Percentiles rank a stretch among this genome's conserved stretches.
Evolutionary conservation across 2,113 vertebrate species (phyloP).

Genomic region (Pygoscelis adeliae): DNA sequence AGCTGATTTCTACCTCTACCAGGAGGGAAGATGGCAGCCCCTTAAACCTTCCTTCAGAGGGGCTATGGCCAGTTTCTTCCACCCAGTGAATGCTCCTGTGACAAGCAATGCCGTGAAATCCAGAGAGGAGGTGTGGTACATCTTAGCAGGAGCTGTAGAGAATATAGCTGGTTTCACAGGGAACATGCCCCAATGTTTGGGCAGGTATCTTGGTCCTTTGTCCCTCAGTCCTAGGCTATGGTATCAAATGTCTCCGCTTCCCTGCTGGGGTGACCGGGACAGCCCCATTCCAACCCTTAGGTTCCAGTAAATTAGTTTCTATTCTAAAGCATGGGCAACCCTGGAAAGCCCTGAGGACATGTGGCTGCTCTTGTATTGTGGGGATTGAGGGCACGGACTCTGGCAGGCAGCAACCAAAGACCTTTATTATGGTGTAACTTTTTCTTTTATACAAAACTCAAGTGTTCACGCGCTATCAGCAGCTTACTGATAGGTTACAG

Average conservation of each 20-base stretch:
- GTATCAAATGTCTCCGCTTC: background rate
- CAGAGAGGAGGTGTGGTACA: background rate
- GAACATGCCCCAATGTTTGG: background rate
- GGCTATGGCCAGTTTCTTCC: background rate
- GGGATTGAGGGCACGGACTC: too few relatives aligned
- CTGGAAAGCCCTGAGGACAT: background rate
- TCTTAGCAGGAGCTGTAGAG: background rate
- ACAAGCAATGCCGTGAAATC: background rate
- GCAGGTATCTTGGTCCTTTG: background rate
- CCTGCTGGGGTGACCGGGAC: background rate
- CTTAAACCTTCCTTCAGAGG: background rate
- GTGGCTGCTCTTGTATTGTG: background rate
- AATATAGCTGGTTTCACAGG: background rate
- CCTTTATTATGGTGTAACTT: too few relatives aligned
- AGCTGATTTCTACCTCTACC: background rate
- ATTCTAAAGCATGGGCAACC: background rate
- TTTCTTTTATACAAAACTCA: too few relatives aligned
- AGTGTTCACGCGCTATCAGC: too few relatives aligned
- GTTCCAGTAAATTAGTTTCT: background rate
- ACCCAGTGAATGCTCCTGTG: background rate
- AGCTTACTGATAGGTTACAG: too few relatives aligned
- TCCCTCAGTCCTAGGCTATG: background rate
- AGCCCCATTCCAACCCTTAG: background rate
- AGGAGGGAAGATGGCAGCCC: background rate
- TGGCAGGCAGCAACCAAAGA: too few relatives aligned